phyloP scores from a whole-genome alignment of 2,797 vertebrate genomes.

The Sebastes nivosus region DNA sequence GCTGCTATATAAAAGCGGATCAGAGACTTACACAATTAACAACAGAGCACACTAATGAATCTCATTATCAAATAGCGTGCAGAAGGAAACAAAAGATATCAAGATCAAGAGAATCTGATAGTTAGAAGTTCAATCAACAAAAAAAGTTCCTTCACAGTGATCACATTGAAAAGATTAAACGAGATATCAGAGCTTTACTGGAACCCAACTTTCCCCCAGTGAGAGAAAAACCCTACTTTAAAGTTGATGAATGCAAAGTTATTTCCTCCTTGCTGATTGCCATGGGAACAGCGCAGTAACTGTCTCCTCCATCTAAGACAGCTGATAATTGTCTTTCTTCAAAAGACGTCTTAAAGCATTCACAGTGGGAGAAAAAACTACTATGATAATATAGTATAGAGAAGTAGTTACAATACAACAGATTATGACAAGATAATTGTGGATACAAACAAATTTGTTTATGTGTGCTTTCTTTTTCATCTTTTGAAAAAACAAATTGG shows the following conservation, averaged over 20 bases:
- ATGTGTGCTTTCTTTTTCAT: background rate
- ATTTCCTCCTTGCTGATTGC: constrained; percentile 45
- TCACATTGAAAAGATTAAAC: constrained; percentile 19
- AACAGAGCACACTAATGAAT: background rate
- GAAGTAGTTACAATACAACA: background rate
- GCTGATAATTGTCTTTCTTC: constrained; percentile 39
- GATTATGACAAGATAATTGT: background rate
- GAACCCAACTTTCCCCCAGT: background rate
- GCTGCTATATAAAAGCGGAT: background rate
- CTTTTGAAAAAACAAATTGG: constrained; percentile 4
- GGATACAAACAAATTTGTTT: background rate
- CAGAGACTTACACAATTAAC: background rate
- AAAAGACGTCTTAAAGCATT: constrained; percentile 14
- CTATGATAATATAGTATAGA: background rate
- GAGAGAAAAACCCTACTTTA: constrained; percentile 34
- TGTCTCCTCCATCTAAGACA: constrained; percentile 29
- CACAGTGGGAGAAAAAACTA: background rate
- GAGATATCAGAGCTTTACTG: constrained; percentile 5
- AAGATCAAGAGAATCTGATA: background rate
- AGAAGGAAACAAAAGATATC: background rate
- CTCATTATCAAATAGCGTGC: background rate
- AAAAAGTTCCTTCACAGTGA: background rate
- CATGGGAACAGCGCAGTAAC: constrained; percentile 53
- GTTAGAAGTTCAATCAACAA: background rate
- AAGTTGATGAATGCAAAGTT: constrained; percentile 58